Evolutionary conservation across 2,113 vertebrate species (phyloP).

Genomic region (Sebastes schlegelii): DNA sequence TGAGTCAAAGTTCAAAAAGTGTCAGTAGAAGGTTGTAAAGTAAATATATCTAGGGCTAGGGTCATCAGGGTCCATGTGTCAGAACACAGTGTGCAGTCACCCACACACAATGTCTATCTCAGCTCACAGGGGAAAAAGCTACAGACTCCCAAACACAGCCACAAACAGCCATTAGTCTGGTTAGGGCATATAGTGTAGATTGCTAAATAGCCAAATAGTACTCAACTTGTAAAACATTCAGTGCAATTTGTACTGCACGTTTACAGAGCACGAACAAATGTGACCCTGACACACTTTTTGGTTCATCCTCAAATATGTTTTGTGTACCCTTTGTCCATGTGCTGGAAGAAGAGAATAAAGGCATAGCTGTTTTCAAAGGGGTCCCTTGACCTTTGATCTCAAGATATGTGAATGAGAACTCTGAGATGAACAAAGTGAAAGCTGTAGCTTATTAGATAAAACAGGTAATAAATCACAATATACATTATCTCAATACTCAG

Average conservation of each 20-base stretch:
- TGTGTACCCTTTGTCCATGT: neutral
- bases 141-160: neutral
- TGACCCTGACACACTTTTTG: neutral
- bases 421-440: too few species aligned
- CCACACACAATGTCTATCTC: neutral
- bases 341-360: neutral
- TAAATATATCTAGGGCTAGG: neutral
- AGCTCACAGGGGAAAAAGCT: neutral
- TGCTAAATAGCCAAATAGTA: neutral
- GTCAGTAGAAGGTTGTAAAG: neutral
- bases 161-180: neutral
- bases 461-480: too few species aligned
- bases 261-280: neutral
- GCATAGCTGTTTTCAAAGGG: neutral
- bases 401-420: too few species aligned
- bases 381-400: too few species aligned
- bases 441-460: too few species aligned
- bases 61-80: neutral
- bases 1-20: slow-evolving; percentile 5
- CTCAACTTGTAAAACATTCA: neutral
- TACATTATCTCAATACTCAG: too few species aligned
- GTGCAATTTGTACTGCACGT: neutral
- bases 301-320: neutral
- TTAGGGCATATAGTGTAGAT: neutral
- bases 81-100: neutral